Evolutionary conservation across 2,888 invertebrate species (phyloP), one percentile per base, ranked within the genome.

Genomic region (Ophioninae sp.): DNA sequence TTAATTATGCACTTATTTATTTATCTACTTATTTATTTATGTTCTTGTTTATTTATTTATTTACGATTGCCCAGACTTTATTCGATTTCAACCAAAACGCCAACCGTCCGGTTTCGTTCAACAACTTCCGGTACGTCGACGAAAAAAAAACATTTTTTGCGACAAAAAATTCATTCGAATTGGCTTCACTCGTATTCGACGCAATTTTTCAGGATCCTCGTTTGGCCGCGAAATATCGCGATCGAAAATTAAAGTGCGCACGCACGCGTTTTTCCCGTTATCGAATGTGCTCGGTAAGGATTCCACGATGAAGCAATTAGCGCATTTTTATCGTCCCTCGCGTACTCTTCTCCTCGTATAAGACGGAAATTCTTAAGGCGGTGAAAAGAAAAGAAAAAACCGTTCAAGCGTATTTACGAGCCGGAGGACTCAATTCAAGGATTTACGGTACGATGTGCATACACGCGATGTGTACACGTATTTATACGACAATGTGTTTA

Each of bases 231-330:
- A 51, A 51, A 51, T 51, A 51, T 51, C 51, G 17, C 51, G 51
- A 51, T 51, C 51, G 51, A 51, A 51, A 51, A 51, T 44, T 44
- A 44, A 51, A 13, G 8, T 6, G 9, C 13, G 17, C 51, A 51
- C 51, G 51, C 51, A 17, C 51, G 51, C 51, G 13, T 17, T 51
- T 30, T 51, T 51, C 51, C 17, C 51, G 51, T 51, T 51, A 51
- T 51, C 51, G 51, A 13, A 51, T 17, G 51, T 17, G 17, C 17
- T 17, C 51, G 17, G 51, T 13, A n/a, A 44, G 23, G 23, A 44
- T 68, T 44, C 39, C 68, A 22, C 41, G 68, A 68, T 68, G 68
- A 68, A 68, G 68, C 68, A 23, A 68, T 51, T 51, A 51, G 51
- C 51, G 17, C 51, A 17, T 51, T 51, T 17, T 6, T 51, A 17